Evolutionary conservation across 2,797 vertebrate genomes (phyloP).

Genomic region (Rhinoraja longicauda): DNA sequence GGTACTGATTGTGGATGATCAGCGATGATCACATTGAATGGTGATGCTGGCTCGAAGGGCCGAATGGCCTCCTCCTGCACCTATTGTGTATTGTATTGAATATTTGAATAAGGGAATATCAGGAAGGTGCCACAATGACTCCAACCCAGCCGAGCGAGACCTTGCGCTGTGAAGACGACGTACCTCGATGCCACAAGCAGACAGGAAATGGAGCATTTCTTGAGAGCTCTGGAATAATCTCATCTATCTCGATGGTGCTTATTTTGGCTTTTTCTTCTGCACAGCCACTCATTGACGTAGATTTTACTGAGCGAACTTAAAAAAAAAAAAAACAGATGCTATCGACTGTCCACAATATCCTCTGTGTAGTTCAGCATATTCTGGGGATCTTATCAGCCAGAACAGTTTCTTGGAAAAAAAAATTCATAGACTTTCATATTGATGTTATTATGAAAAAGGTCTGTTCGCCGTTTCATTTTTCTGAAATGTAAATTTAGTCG

Average conservation of each 20-base stretch:
- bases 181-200: neutral
- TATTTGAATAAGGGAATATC: neutral
- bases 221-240: conserved; percentile 33
- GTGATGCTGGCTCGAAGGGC: too few relatives aligned
- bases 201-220: neutral
- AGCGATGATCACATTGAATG: too few relatives aligned
- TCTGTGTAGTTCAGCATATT: conserved; percentile 23
- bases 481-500: neutral
- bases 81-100: too few relatives aligned
- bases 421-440: neutral
- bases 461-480: neutral
- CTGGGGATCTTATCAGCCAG: conserved; percentile 23
- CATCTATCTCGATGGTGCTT: conserved; percentile 23
- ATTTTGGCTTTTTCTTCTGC: conserved; percentile 1
- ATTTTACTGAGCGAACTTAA: conserved; percentile 18
- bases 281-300: neutral
- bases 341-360: conserved; percentile 33
- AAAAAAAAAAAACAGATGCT: conserved; percentile 21
- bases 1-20: too few relatives aligned
- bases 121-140: neutral
- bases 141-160: neutral
- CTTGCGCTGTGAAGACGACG: neutral
- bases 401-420: neutral
- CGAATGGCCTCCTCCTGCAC: too few relatives aligned
- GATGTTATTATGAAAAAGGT: conserved; percentile 18